Evolutionary conservation across 2,888 invertebrate species (phyloP), one percentile per base, ranked within the genome.

Genomic region (Odontocolon sp.): DNA sequence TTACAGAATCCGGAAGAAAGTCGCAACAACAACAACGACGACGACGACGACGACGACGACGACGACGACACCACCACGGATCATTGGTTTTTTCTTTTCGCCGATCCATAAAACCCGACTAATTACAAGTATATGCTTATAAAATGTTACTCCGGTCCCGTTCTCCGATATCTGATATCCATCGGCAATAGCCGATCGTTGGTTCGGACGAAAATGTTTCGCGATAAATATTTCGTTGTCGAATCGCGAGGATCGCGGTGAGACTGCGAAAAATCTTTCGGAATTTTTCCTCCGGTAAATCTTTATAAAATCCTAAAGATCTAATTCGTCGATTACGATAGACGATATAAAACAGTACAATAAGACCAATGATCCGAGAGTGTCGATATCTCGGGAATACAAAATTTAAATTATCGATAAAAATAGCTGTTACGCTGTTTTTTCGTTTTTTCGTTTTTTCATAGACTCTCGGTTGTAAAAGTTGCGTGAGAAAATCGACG

Each of bases 121-220:
- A 79, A 66, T 47, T 40, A 42, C 59, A 63, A 78, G 67, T 83
- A 81, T 84, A 85, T 59, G 77, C 79, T 83, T 85, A 84, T 82
- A 85, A 86, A 87, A 84, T 82, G 78, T 81, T 81, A 82, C 81
- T 83, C 83, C 86, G 85, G 87, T 87, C 87, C 86, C 87, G 76
- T 82, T 77, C 64, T 83, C 82, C 84, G 87, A 87, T 87, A 87
- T 85, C 82, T 84, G 87, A 87, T 87, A 87, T 85, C 56, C 26
- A 80, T 67, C 66, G 82, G 83, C 81, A 79, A 79, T 81, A 81
- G 82, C 83, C 82, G 66, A 76, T 78, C n/a, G n/a, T 81, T 82
- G 80, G 69, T 82, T 83, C 81, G 70, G 81, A 81, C 80, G 64
- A 76, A 80, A 80, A 66, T 66, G 42, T 67, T 50, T 70, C 38